Evolutionary conservation across 2,113 vertebrate species (phyloP), one percentile per base, ranked within the genome.

Genomic region (Axis porcinus): DNA sequence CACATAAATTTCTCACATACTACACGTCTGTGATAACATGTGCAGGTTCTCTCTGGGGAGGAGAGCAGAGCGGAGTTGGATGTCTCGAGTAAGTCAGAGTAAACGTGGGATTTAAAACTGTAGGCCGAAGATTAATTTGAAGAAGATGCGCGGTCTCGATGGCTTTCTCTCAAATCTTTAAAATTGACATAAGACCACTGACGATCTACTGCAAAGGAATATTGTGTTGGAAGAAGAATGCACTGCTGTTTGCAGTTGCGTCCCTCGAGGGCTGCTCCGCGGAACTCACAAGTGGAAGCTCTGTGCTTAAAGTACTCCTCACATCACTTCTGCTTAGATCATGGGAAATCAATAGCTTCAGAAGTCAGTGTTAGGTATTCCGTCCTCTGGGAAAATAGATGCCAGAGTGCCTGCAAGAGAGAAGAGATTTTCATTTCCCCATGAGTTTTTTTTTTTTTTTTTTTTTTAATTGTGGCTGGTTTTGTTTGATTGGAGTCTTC

Each of bases 41-140:
- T 89, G 47, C 52, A 52, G 50, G 21, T 52, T 78, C 89, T 93
- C 96, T 93, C 89, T 23, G 47, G 96, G 94, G 92, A 83, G 30
- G 60, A 90, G 47, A 64, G 64, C 36, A 25, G 76, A 96, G 70
- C 5, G 25, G 91, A 84, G 76, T 10, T 40, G n/a, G 50, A 50
- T 90, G 67, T 86, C 83, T 89, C 28, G 50, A 91, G 62, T 43
- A 79, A 93, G 60, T 30, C 52, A 83, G 86, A 64, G 52, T 91
- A 96, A 98, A 96, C 9, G 79, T 91, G 60, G 54, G 82, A 95
- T 97, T 97, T 96, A 43, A 96, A 96, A 79, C 76, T 96, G 82
- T 93, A 95, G 89, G 94, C 94, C 55, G 55, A 96, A 91, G 97
- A 97, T 98, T 98, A 96, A 97, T 84, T 91, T 97, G 92, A 94